Evolutionary conservation across 2,797 vertebrate genomes (phyloP), one percentile per base, ranked within the genome.

Genomic region (Erpetoichthys calabaricus): DNA sequence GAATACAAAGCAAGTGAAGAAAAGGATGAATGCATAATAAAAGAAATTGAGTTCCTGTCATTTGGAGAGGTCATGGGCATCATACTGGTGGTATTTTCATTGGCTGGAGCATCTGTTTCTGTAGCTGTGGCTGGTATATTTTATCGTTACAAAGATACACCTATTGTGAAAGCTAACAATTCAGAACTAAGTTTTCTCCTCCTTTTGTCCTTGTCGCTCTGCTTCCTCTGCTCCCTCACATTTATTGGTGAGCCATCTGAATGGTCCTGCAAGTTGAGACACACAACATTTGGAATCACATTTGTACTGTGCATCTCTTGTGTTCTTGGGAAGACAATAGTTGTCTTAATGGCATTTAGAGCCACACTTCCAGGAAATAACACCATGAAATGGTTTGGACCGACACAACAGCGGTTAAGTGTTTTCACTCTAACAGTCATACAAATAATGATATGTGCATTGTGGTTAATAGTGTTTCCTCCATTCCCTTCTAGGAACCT

Each of bases 391-490:
- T 73, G 68, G 57, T 73, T 79, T 42, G 72, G 75, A 8, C 74
- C 76, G 7, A 49, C 47, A 2, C 75, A 80, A 60, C 83, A 86
- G 62, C 82, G 75, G 53, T 64, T 70, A 45, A 74, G 85, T 56
- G 85, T 88, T 59, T 62, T 65, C 10, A 42, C 72, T 5, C 84
- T 80, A 52, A 84, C 85, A 3, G 63, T 84, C 6, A 63, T 80
- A 46, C 86, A 88, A 79, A 73, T 85, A 1, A 66, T 80, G 6
- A 85, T 86, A 62, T 88, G 83, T 49, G n/a, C n/a, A n/a, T n/a
- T 49, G 47, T 49, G 47, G 47, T n/a, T 49, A n/a, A 7, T n/a
- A 49, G 7, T 49, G n/a, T 49, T 7, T 49, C 47, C 47, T 49
- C 47, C 47, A 49, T 49, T 49, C n/a, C 47, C 47, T n/a, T 49